Conservation (phyloP, 2,888 invertebrate species). For the Lasioglossum malachurum region DNA sequence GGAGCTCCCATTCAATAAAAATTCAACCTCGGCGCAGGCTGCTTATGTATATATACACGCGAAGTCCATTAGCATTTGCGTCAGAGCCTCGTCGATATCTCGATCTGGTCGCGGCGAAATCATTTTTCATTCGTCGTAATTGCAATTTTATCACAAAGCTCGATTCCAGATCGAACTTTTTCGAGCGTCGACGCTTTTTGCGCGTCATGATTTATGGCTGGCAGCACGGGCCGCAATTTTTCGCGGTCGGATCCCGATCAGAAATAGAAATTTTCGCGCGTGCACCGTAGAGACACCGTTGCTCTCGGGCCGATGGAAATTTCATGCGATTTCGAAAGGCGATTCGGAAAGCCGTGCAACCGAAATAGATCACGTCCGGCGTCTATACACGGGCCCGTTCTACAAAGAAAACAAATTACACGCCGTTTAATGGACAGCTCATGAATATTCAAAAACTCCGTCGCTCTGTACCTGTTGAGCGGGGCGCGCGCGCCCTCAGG, state of each 20-base stretch:
- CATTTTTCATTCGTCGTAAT: slow-evolving; percentile 47
- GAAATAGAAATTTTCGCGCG: background rate
- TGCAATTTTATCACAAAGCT: slow-evolving; percentile 45
- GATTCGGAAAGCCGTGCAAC: slow-evolving; percentile 7
- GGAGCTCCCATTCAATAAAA: background rate
- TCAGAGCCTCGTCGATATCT: slow-evolving; percentile 3
- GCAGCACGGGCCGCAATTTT: background rate
- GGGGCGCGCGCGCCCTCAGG: slow-evolving; percentile 30
- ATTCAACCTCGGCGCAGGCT: background rate
- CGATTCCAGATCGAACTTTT: slow-evolving; percentile 29
- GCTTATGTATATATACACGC: background rate
- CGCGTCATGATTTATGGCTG: slow-evolving; percentile 16
- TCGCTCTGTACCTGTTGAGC: slow-evolving; percentile 57
- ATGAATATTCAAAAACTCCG: slow-evolving; percentile 61
- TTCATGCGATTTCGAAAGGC: background rate
- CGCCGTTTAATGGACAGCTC: slow-evolving; percentile 53
- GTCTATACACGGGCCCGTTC: slow-evolving; percentile 26
- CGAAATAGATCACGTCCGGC: slow-evolving; percentile 27
- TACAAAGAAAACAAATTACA: slow-evolving; percentile 54
- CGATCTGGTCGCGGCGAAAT: slow-evolving; percentile 18
- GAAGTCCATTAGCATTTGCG: slow-evolving; percentile 40
- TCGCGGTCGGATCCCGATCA: background rate
- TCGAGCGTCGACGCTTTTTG: slow-evolving; percentile 19
- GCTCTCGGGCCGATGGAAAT: background rate
- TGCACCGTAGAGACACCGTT: background rate